These are phyloP conservation scores for Molossus molossus DNA, from an alignment of 2,797 vertebrate genomes.

Conservation along the genomic window DNA sequence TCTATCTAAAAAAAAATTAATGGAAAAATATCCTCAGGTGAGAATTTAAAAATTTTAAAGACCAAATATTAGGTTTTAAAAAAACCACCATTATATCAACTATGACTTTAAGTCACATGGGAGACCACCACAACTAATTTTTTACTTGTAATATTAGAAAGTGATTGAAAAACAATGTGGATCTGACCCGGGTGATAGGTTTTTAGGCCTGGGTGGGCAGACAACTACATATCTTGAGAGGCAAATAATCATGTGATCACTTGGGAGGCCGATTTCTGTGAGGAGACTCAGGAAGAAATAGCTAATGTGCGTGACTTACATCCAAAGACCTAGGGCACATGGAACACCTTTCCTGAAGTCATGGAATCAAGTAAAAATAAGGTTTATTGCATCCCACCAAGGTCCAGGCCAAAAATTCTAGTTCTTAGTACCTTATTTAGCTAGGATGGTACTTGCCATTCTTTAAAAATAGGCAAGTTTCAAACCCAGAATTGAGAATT, in stretches of 20 bases:
- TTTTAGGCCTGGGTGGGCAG: background rate
- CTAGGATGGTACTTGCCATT: background rate
- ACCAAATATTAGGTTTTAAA: background rate
- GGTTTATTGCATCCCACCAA: too few species aligned
- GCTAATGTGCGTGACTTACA: background rate
- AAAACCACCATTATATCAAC: background rate
- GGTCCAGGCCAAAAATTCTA: background rate
- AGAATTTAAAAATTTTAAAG: too few species aligned
- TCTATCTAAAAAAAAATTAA: too few species aligned
- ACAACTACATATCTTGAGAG: background rate
- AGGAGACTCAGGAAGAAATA: background rate
- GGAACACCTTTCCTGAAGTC: background rate
- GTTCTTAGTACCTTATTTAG: background rate
- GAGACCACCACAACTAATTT: background rate
- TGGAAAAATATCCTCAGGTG: too few species aligned
- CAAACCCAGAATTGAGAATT: background rate
- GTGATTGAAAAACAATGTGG: background rate
- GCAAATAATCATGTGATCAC: background rate
- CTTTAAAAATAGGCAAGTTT: background rate
- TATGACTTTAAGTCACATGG: slow-evolving; percentile 13
- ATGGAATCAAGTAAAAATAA: background rate
- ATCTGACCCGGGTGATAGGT: background rate
- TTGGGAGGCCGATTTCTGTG: background rate
- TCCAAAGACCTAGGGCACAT: background rate
- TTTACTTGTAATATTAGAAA: slow-evolving; percentile 28